Conservation (phyloP, 2,888 invertebrate species). For the Parthenolecanium corni region DNA sequence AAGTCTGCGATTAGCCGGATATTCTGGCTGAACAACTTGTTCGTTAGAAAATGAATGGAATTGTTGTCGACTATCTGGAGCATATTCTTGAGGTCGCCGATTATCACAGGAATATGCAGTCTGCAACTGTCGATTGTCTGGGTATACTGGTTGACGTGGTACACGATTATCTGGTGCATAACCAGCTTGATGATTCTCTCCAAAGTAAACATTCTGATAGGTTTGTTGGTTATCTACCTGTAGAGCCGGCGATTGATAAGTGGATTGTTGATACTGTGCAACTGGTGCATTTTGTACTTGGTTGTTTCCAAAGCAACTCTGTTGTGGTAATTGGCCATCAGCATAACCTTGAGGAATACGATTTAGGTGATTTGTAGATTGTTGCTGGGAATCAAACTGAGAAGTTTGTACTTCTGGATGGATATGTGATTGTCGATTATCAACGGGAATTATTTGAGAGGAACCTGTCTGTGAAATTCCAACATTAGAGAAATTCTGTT, state of each 20-base stretch:
- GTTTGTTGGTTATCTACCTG: neutral
- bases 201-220: neutral
- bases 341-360: neutral
- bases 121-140: neutral
- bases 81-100: neutral
- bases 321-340: neutral
- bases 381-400: too few species aligned
- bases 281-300: neutral
- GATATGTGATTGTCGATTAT: neutral
- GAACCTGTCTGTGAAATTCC: too few species aligned
- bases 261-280: neutral
- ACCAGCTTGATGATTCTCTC: neutral
- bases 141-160: neutral
- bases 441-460: neutral
- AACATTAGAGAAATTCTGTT: too few species aligned
- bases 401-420: neutral
- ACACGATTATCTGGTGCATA: neutral
- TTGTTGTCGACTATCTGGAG: conserved; percentile 1
- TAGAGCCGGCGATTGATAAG: neutral
- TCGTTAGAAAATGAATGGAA: neutral
- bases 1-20: neutral
- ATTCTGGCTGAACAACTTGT: neutral
- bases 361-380: neutral
- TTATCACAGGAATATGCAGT: neutral
- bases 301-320: neutral